Conservation (phyloP, 2,888 invertebrate genomes). For the Eupithecia vulgata region DNA sequence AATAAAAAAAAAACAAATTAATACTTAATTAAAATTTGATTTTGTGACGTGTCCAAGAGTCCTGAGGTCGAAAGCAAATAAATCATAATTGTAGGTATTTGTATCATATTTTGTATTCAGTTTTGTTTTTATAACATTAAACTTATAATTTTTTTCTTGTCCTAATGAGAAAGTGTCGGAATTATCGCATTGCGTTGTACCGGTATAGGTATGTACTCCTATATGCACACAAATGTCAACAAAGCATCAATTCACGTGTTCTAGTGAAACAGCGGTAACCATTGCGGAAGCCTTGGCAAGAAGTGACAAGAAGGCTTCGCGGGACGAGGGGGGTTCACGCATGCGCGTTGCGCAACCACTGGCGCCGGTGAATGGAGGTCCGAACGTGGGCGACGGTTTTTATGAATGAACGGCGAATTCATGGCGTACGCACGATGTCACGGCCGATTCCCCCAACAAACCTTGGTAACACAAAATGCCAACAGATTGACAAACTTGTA, state of each 20-base stretch:
- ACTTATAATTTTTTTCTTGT: not conserved
- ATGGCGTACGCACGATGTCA: conserved; percentile 81
- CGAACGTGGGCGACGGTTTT: conserved; percentile 75
- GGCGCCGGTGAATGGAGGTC: conserved; percentile 80
- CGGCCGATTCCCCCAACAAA: conserved; percentile 64
- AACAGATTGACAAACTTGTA: conserved; percentile 59
- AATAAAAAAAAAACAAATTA: too few relatives aligned
- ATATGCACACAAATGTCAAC: conserved; percentile 22
- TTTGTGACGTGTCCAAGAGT: too few relatives aligned
- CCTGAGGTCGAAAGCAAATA: too few relatives aligned
- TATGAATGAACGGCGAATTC: conserved; percentile 82
- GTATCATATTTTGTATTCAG: not conserved
- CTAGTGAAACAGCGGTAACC: conserved; percentile 50
- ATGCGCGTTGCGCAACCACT: conserved; percentile 71
- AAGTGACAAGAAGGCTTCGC: conserved; percentile 39
- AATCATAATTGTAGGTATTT: too few relatives aligned
- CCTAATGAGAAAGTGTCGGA: not conserved
- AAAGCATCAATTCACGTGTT: conserved; percentile 40
- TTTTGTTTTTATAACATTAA: not conserved
- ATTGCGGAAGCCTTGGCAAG: conserved; percentile 59
- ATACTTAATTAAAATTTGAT: too few relatives aligned
- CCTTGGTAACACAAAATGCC: conserved; percentile 75
- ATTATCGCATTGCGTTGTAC: not conserved
- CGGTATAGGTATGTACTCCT: not conserved
- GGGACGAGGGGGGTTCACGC: conserved; percentile 56